Base-by-base conservation (phyloP, 2,113 vertebrate genomes). In the Aix galericulata region DNA sequence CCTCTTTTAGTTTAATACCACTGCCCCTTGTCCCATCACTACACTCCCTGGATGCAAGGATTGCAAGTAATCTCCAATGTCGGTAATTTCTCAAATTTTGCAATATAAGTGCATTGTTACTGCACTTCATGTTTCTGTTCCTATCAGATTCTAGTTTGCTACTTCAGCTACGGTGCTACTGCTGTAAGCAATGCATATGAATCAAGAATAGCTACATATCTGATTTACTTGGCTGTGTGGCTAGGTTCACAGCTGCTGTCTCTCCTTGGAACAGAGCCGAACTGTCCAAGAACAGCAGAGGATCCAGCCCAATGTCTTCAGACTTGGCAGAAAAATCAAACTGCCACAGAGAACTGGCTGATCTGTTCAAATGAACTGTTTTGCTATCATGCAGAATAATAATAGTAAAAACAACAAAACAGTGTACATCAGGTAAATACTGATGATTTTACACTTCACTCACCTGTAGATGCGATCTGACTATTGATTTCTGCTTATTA, bases 381-480 rank as follows among this genome's bases (percentile, higher is more conserved):
- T 85, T 64, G 42, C 63, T 82, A 60, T 9, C 14, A 7, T 16
- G 34, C 40, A 56, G 82, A 48, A 85, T 77, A 78, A 76, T 60
- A 75, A 87, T 13, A 73, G 73, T 2, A 16, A 64, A n/a, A 75
- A 78, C 5, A 11, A 31, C 42, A 62, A 84, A 3, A 3, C 46
- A 84, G 56, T 2, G 13, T n/a, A 36, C 4, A 16, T 27, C 36
- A 68, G 27, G 40, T 84, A 64, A 91, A 79, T 15, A 60, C 26
- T n/a, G 29, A 76, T 31, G 29, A 73, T 11, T 50, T 89, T 68
- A 18, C 13, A 32, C 25, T 79, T 81, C 31, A 60, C 98, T 97
- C 92, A 99, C 99, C 98, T 99, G 99, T 86, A 99, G 98, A 95
- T 99, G 99, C 52, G 99, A 99, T 93, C 99, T 98, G 59, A 99